These are phyloP conservation scores for Hemithea aestivaria DNA, from an alignment of 2,888 invertebrate genomes.

Conservation along the genomic window DNA sequence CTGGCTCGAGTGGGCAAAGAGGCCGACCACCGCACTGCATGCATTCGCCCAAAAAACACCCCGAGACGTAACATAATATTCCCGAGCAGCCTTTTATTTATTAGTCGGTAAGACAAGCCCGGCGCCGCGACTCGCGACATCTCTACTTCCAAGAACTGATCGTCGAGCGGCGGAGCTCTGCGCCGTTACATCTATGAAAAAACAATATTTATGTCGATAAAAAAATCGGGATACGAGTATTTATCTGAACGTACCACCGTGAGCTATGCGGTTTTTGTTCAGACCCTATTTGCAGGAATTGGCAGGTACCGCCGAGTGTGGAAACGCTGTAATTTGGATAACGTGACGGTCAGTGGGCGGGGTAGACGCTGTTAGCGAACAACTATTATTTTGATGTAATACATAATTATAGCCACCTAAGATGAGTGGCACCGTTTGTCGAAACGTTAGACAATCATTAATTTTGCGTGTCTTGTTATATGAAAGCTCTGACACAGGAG, in stretches of 20 bases:
- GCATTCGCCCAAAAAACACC: constrained; percentile 61
- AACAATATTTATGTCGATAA: constrained; percentile 76
- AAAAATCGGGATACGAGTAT: constrained; percentile 70
- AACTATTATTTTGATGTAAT: constrained; percentile 21
- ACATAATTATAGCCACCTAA: constrained; percentile 16
- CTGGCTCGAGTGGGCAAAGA: constrained; percentile 57
- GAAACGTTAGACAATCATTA: constrained; percentile 3
- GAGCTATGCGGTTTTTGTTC: constrained; percentile 70
- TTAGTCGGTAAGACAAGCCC: constrained; percentile 56
- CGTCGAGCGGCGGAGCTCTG: constrained; percentile 54
- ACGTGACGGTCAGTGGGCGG: constrained; percentile 54
- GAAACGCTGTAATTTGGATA: constrained; percentile 63
- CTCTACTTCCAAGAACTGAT: constrained; percentile 68
- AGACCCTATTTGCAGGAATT: constrained; percentile 67
- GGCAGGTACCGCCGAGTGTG: constrained; percentile 59
- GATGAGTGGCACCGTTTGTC: constrained; percentile 3
- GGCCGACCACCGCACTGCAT: constrained; percentile 52
- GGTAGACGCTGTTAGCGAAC: constrained; percentile 37
- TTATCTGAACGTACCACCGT: constrained; percentile 64
- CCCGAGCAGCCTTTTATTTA: constrained; percentile 76
- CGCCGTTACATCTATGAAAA: constrained; percentile 74
- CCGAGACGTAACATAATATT: constrained; percentile 76
- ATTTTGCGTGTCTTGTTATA: constrained; percentile 1
- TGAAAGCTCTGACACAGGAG: too few species aligned
- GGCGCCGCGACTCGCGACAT: constrained; percentile 77